phyloP scores from a whole-genome alignment of 2,797 vertebrate genomes.

The Aphelocoma californica region DNA sequence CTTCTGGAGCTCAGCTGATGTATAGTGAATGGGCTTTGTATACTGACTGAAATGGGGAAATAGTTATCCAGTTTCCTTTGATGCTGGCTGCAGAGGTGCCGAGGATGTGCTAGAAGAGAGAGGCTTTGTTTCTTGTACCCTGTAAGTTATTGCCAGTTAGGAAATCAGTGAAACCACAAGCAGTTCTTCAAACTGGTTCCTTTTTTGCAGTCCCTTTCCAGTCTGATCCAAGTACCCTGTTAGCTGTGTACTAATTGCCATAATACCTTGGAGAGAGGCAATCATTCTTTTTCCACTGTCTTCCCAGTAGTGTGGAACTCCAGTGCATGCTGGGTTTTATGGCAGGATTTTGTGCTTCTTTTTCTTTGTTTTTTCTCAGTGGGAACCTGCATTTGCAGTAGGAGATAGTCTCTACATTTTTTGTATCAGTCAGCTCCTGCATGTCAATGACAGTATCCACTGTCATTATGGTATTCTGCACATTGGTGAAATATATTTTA shows the following conservation, averaged over 20 bases:
- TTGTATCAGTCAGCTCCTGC: neutral
- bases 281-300: neutral
- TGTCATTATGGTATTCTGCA: neutral
- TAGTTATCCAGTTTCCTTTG: neutral
- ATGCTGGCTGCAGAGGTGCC: neutral
- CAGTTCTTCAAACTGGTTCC: neutral
- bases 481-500: neutral
- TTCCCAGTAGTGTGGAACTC: neutral
- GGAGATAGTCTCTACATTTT: neutral
- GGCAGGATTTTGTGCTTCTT: neutral
- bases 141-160: neutral
- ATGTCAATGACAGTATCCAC: neutral
- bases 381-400: neutral
- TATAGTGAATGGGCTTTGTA: conserved; percentile 35
- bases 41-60: conserved; percentile 29
- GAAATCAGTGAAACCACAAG: neutral
- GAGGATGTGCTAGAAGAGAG: neutral
- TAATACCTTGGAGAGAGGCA: neutral
- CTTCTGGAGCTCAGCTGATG: conserved; percentile 41
- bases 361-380: neutral
- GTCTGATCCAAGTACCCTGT: neutral
- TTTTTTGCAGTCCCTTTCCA: neutral
- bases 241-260: neutral
- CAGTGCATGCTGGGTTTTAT: neutral
- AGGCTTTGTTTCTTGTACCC: neutral